These are phyloP conservation scores for Sinelater perroti DNA, from an alignment of 2,888 invertebrate species.

Conservation along the genomic window DNA sequence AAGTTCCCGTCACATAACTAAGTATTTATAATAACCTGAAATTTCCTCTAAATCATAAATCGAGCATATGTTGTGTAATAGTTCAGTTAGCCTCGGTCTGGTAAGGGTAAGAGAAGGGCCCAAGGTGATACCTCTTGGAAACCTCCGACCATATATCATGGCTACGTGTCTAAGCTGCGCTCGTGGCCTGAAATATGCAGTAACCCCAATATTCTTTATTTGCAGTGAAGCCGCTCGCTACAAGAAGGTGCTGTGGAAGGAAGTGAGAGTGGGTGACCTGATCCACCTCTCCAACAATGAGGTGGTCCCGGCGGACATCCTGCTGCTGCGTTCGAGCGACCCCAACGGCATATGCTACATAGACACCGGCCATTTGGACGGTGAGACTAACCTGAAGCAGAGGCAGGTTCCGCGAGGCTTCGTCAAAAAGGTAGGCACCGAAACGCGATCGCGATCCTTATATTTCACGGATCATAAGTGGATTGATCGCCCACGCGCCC, in stretches of 20 bases:
- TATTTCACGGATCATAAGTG: not conserved
- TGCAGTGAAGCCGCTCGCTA: slow-evolving; percentile 81
- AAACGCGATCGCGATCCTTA: not conserved
- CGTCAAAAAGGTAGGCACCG: slow-evolving; percentile 68
- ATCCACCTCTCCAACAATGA: slow-evolving; percentile 97
- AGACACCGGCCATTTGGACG: slow-evolving; percentile 96
- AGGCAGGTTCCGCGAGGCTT: slow-evolving; percentile 84
- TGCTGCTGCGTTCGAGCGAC: slow-evolving; percentile 88
- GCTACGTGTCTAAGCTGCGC: no score
- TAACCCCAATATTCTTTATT: not conserved
- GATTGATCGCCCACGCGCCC: not conserved
- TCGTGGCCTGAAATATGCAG: not conserved
- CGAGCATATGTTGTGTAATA: no score
- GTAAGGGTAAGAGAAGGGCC: no score
- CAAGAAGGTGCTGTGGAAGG: slow-evolving; percentile 87
- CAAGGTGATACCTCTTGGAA: no score
- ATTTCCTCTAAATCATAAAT: no score
- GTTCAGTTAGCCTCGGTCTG: no score
- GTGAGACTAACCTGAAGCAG: slow-evolving; percentile 95
- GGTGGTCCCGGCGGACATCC: slow-evolving; percentile 94
- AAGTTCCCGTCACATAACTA: no score
- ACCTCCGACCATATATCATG: no score
- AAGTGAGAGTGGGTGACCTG: slow-evolving; percentile 91
- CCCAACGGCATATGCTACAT: slow-evolving; percentile 89
- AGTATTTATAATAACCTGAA: no score